Evolutionary conservation across 2,797 vertebrate genomes (phyloP), one percentile per base, ranked within the genome.

Genomic region (Perodicticus potto): DNA sequence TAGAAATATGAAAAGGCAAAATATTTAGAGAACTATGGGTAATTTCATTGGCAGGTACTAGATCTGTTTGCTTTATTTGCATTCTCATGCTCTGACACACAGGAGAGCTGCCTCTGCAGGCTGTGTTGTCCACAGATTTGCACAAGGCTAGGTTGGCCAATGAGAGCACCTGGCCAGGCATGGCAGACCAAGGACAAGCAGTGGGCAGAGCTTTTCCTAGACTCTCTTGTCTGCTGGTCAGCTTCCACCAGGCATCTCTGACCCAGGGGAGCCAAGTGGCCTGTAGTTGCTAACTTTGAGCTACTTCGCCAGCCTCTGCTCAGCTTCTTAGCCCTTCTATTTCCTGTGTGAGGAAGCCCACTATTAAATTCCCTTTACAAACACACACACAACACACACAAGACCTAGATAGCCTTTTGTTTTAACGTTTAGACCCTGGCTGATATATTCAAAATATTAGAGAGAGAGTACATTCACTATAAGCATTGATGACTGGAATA

Each of bases 391-490:
- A 73, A 22, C 27, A 65, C 63, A 65, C 32, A n/a, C 14, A 69
- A 40, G 29, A 20, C 40, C 63, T 80, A 92, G 22, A 45, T 34
- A 77, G 81, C 2, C 2, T 89, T 92, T 40, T 87, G 11, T 87
- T 93, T 95, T 86, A 12, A 55, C 4, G 20, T 32, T 93, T 94
- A 65, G n/a, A 86, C 55, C 12, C 19, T 86, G 74, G 86, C 25
- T 74, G 29, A 82, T 84, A 82, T 84, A 73, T 77, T 86, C 20
- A 93, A 23, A 90, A 91, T 91, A 78, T 92, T 89, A 95, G 45
- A 45, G n/a, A 59, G n/a, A 76, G 19, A 49, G 32, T 86, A 14
- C 61, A 81, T 70, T 89, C 53, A 67, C 22, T 37, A 69, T n/a
- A 92, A 20, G 17, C 32, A 67, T 19, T 19, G 17, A 67, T 67